Base-by-base conservation (phyloP, 30 jellyfish, hydroid and myxozoan genomes). In the Hydractinia echinata region DNA sequence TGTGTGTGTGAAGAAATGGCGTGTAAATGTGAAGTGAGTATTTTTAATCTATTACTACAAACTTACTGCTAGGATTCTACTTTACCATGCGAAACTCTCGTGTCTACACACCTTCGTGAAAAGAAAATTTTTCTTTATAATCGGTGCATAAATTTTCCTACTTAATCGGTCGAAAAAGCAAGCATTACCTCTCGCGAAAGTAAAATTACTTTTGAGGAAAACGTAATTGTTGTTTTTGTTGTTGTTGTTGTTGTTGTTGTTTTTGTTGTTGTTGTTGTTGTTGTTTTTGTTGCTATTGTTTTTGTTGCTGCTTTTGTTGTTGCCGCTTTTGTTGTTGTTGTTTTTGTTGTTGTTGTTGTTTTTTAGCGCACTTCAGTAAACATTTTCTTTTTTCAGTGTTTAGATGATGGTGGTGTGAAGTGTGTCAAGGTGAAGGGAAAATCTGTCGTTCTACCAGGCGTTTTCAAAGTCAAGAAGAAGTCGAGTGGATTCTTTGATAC, bases 1-100 rank as follows among this genome's bases (percentile, higher is more conserved):
- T 84, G 94, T 54, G 61, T 84, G 21, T 84, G 94, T 84, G 78
- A 77, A 61, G 69, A 50, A 49, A 78, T 73, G 58, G 64, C 68
- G 7, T 84, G 94, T 60, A 15, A 55, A 8, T 84, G 94, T 61
- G 71, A 9, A 20, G 92, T 84, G 64, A 72, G 81, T 19, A 58
- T 16, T 58, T 1, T 16, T 30, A 30, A 30, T 30, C 44, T 30
- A 30, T 30, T 30, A 30, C 2, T 30, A 0, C 44, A 30, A 30
- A 30, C 1, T n/a, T 30, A 30, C 44, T 30, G 44, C 44, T 0
- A 30, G 44, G 44, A 30, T 30, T 30, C 2, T 30, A 30, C 44
- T 30, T 30, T 30, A 30, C 44, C 44, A 30, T 30, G 44, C 44
- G 1, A 30, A 30, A 30, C 44, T 30, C 44, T 30, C 44, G 44